Percentiles rank a stretch among this genome's conserved stretches.
Evolutionary conservation across 2,113 vertebrate genomes (phyloP).

Genomic region (Cisticola juncidis): DNA sequence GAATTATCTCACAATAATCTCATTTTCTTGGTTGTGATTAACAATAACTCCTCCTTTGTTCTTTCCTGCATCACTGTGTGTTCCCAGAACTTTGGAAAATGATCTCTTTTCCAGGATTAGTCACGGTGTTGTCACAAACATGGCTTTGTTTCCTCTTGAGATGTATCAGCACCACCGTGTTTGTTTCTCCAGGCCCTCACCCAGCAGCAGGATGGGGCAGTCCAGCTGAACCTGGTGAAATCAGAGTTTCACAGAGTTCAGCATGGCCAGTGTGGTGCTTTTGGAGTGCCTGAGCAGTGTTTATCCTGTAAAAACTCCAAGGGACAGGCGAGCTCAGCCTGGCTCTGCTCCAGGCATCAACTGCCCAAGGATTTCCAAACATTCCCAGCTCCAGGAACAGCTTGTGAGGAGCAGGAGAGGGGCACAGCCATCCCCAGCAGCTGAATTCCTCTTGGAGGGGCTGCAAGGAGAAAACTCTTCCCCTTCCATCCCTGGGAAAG

Average conservation of each 20-base stretch:
- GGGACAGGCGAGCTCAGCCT: not conserved
- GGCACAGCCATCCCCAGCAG: not conserved
- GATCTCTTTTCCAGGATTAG: not conserved
- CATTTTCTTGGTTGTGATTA: not conserved
- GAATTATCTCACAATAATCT: not conserved
- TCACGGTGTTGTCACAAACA: not conserved
- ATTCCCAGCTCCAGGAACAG: not conserved
- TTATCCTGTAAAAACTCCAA: not conserved
- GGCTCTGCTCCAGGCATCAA: not conserved
- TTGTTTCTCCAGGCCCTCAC: not conserved
- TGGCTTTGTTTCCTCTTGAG: not conserved
- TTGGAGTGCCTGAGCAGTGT: not conserved
- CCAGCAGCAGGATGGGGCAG: not conserved
- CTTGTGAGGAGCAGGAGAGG: not conserved
- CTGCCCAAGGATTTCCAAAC: not conserved
- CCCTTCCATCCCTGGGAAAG: not conserved
- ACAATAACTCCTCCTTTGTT: not conserved
- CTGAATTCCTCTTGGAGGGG: not conserved
- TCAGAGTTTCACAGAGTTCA: not conserved
- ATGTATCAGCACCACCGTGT: rapidly evolving
- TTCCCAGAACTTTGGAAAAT: constrained; percentile 15
- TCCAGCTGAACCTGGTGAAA: not conserved
- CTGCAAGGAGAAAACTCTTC: not conserved
- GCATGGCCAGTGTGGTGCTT: not conserved
- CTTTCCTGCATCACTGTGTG: not conserved